Conservation (phyloP, 1,140 invertebrate species). For the Mylabris phalerata region DNA sequence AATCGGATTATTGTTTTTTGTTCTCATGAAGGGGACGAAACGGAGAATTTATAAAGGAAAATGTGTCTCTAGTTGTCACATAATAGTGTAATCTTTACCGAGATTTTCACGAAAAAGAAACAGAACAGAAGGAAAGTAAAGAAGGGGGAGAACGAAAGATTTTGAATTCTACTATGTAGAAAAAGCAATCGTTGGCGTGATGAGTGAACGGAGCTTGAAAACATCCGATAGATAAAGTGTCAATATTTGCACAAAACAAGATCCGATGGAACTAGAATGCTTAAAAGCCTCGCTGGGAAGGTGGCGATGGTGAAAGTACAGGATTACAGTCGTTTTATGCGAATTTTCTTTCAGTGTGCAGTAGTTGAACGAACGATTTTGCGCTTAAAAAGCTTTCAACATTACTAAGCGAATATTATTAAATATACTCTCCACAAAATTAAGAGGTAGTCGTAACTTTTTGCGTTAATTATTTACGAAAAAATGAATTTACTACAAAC, state of each 20-base stretch:
- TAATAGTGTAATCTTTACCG: neutral
- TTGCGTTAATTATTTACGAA: constrained; percentile 3
- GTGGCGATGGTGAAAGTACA: constrained; percentile 7
- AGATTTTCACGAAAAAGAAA: neutral
- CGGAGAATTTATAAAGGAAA: neutral
- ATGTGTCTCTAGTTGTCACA: neutral
- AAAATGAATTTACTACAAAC: neutral
- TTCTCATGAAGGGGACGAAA: too few relatives aligned
- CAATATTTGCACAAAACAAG: constrained; percentile 18
- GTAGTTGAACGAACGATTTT: constrained; percentile 12
- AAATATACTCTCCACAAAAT: constrained; percentile 12
- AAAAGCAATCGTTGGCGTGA: neutral
- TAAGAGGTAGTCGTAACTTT: constrained; percentile 13
- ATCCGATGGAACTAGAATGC: constrained; percentile 16
- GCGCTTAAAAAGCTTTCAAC: constrained; percentile 14
- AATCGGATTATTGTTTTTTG: neutral
- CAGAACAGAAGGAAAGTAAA: neutral
- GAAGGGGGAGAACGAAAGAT: neutral
- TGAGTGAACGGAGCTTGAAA: neutral
- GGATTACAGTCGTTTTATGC: constrained; percentile 15
- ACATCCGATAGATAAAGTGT: constrained; percentile 17
- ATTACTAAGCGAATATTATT: constrained; percentile 9
- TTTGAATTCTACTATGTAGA: too few relatives aligned
- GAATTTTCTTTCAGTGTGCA: constrained; percentile 2
- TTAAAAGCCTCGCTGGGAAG: constrained; percentile 13